These are phyloP conservation scores for Rhorus exstirpatorius DNA, from an alignment of 2,888 invertebrate species.

Conservation along the genomic window DNA sequence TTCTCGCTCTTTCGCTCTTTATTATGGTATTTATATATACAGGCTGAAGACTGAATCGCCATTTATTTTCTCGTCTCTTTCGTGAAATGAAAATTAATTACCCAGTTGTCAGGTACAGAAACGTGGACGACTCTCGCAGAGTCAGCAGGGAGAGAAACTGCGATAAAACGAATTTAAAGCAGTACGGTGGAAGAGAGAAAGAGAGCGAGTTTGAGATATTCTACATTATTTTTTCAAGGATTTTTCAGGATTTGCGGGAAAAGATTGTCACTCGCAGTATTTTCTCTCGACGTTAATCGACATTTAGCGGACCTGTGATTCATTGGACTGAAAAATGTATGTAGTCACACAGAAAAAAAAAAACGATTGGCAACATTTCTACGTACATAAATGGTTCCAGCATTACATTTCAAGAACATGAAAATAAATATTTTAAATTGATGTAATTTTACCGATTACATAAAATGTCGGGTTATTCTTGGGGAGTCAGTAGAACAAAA, in stretches of 20 bases:
- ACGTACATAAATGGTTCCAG: not conserved
- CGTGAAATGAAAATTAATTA: slow-evolving; percentile 83
- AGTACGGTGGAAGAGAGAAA: slow-evolving; percentile 49
- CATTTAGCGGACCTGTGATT: slow-evolving; percentile 20
- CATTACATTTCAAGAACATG: not conserved
- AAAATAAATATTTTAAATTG: too few relatives aligned
- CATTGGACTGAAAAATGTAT: not conserved
- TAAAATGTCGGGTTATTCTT: too few relatives aligned
- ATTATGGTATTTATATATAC: slow-evolving; percentile 24
- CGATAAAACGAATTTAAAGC: slow-evolving; percentile 58
- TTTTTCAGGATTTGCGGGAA: slow-evolving; percentile 27
- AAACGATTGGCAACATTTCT: not conserved
- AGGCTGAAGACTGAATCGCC: slow-evolving; percentile 75
- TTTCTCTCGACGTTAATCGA: slow-evolving; percentile 44
- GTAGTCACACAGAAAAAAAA: not conserved
- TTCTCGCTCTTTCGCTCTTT: slow-evolving; percentile 33
- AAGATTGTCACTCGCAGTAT: slow-evolving; percentile 33
- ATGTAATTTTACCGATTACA: too few relatives aligned
- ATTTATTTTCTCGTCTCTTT: slow-evolving; percentile 80
- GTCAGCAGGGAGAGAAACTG: slow-evolving; percentile 35
- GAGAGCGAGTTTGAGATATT: slow-evolving; percentile 55
- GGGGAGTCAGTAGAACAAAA: too few relatives aligned
- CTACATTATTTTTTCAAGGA: slow-evolving; percentile 79
- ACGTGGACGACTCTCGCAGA: slow-evolving; percentile 73
- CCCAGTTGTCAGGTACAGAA: slow-evolving; percentile 82